Conservation (phyloP, 2,888 invertebrate genomes). For the Dendrolimus houi region DNA sequence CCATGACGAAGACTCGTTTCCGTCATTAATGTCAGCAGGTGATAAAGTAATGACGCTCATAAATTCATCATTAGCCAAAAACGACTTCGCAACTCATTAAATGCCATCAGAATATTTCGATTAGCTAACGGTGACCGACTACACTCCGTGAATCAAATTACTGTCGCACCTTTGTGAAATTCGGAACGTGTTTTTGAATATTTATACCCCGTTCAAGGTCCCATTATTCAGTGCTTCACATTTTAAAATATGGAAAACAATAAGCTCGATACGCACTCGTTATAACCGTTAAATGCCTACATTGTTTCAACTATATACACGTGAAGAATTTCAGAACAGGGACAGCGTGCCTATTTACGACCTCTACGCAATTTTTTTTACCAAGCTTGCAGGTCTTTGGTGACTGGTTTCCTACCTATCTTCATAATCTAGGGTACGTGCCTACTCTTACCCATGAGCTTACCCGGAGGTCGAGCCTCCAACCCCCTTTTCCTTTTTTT, state of each 20-base stretch:
- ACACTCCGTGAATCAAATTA: constrained; percentile 48
- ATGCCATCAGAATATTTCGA: constrained; percentile 51
- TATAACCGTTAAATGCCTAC: constrained; percentile 1
- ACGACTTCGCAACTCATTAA: constrained; percentile 40
- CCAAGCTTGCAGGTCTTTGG: no score
- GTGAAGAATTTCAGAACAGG: no score
- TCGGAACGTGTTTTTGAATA: constrained; percentile 48
- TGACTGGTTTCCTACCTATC: no score
- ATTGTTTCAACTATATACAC: no score
- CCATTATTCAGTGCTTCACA: constrained; percentile 28
- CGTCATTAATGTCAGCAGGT: background rate
- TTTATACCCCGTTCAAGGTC: constrained; percentile 53
- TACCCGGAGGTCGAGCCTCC: no score
- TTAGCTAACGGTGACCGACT: constrained; percentile 50
- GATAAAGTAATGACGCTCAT: constrained; percentile 5
- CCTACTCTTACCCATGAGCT: no score
- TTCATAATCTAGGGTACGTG: no score
- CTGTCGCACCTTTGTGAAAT: constrained; percentile 47
- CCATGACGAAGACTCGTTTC: background rate
- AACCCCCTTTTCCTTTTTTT: no score
- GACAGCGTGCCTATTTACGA: no score
- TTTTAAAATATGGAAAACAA: constrained; percentile 26
- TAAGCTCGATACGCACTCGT: constrained; percentile 15
- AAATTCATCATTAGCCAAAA: constrained; percentile 20
- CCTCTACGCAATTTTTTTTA: no score